Percentiles rank a stretch among this genome's conserved stretches.
Evolutionary conservation across 2,113 vertebrate genomes (phyloP).

Genomic region (Megalops atlanticus): DNA sequence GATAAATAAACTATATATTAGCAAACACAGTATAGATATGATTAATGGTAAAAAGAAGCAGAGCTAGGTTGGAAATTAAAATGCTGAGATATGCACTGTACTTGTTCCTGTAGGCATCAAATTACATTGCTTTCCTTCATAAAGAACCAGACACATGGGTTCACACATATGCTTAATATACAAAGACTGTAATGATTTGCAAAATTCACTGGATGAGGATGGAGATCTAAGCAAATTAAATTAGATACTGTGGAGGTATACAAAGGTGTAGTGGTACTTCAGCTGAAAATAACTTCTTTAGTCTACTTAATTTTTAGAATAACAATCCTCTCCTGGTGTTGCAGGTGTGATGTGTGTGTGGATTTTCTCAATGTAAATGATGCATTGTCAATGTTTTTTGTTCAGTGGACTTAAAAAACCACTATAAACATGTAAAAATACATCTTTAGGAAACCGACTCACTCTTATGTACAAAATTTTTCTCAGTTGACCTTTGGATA

Average conservation of each 20-base stretch:
- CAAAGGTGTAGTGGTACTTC: slow-evolving; percentile 16
- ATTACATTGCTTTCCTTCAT: not conserved
- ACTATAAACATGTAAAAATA: slow-evolving; percentile 65
- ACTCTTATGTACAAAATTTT: slow-evolving; percentile 27
- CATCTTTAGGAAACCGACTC: slow-evolving; percentile 39
- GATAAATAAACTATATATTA: not conserved
- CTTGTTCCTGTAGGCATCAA: not conserved
- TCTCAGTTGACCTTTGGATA: not conserved
- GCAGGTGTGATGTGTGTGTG: not conserved
- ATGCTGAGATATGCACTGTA: not conserved
- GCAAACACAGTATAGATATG: not conserved
- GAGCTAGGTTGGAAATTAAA: not conserved
- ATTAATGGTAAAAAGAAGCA: not conserved
- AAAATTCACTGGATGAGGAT: not conserved
- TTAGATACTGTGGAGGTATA: not conserved
- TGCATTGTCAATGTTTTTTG: not conserved
- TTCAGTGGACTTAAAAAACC: slow-evolving; percentile 49
- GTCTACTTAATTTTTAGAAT: slow-evolving; percentile 19
- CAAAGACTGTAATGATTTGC: not conserved
- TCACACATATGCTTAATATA: not conserved
- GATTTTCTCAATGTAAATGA: not conserved
- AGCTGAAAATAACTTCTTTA: not conserved
- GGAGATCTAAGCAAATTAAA: slow-evolving; percentile 12
- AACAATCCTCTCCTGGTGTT: not conserved
- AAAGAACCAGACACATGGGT: not conserved